Evolutionary conservation across 2,888 invertebrate species (phyloP), one percentile per base, ranked within the genome.

Genomic region (Biston stratarius): DNA sequence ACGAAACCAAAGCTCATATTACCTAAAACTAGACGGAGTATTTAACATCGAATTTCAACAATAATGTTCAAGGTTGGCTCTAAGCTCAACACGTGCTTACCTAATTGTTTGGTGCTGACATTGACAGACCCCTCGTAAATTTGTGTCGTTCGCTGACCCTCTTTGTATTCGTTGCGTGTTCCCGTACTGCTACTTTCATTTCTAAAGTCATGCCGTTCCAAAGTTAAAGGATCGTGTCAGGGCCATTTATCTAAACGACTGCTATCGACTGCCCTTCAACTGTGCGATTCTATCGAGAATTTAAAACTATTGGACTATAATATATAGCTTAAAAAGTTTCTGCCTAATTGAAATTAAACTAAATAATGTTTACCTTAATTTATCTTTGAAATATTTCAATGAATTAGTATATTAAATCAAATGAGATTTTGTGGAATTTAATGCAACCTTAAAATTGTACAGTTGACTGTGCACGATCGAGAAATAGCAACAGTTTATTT

Each of bases 151-250:
- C 33, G 47, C 47, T 48, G 52, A 49, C 60, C 60, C 56, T 60
- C 55, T 48, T 48, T 48, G 48, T 45, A 36, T 52, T 64, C 14
- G 48, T 42, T 40, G 58, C 53, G 52, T 38, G 36, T 48, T 42
- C 59, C 64, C 58, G 14, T 52, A 24, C 57, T 47, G 58, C 24
- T 47, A 14, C 44, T 61, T 45, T 64, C 52, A 52, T 63, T 44
- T 44, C 24, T 49, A 12, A 24, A 62, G 49, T n/a, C 34, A 34
- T 52, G 14, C 8, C 36, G 44, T 12, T 63, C 11, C 38, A 9
- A 34, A 33, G 12, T 12, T n/a, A 15, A 15, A 53, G 15, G 42
- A 55, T 55, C 12, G 24, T 40, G 55, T 55, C 55, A 55, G 33
- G 55, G 55, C 24, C 42, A 24, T 36, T 42, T 40, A 5, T 38